These are phyloP conservation scores for Notechis scutatus DNA, from an alignment of 2,113 vertebrate genomes.

Conservation along the genomic window DNA sequence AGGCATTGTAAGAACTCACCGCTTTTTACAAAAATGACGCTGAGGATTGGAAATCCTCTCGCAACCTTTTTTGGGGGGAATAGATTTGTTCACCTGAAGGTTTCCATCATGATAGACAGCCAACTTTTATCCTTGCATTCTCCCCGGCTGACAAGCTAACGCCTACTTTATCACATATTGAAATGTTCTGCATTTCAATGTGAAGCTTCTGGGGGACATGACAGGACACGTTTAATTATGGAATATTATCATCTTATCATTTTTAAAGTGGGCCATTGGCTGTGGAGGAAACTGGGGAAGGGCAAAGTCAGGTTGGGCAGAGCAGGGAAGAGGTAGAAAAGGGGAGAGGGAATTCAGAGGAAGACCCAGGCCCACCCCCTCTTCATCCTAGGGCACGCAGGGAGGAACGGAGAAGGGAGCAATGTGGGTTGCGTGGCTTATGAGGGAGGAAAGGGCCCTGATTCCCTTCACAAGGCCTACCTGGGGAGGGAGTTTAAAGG, in stretches of 20 bases:
- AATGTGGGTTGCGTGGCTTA: too few species aligned
- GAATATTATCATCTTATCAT: background rate
- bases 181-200: background rate
- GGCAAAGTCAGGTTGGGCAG: too few species aligned
- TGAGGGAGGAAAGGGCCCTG: too few species aligned
- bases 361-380: too few species aligned
- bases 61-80: background rate
- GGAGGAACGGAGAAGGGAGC: too few species aligned
- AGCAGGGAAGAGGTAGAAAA: too few species aligned
- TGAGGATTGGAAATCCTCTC: background rate
- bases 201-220: background rate
- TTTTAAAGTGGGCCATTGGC: background rate
- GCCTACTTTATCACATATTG: background rate
- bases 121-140: background rate
- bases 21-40: background rate
- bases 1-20: background rate
- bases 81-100: background rate
- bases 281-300: too few species aligned
- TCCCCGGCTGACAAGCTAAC: background rate
- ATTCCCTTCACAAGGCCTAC: too few species aligned
- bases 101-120: background rate
- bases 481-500: too few species aligned
- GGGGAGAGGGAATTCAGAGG: too few species aligned
- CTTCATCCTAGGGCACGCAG: too few species aligned
- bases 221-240: background rate